phyloP scores from a whole-genome alignment of 2,797 vertebrate genomes.

The Acestrorhynchus altus region DNA sequence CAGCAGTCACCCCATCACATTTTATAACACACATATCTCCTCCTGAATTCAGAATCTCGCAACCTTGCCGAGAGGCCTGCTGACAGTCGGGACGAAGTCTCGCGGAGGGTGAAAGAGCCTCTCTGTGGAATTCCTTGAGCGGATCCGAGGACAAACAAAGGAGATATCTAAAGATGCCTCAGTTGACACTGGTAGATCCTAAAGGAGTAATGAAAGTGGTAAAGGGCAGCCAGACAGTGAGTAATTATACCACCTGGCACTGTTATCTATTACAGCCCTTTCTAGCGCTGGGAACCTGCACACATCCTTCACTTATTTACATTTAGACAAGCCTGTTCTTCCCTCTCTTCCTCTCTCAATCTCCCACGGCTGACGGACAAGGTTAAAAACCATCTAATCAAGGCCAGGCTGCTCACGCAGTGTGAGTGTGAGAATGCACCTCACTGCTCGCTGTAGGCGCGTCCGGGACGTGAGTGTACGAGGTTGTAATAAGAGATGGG shows the following conservation, averaged over 20 bases:
- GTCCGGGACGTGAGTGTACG: background rate
- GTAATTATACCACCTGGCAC: conserved; percentile 74
- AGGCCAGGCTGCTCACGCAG: conserved; percentile 15
- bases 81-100: conserved; percentile 23
- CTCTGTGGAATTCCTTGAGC: background rate
- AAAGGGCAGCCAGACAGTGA: conserved; percentile 74
- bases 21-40: conserved; percentile 15
- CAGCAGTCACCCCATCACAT: background rate
- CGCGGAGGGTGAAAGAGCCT: conserved; percentile 25
- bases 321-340: conserved; percentile 76
- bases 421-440: conserved; percentile 44
- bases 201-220: conserved; percentile 74
- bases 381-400: conserved; percentile 73
- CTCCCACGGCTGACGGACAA: conserved; percentile 56
- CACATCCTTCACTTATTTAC: conserved; percentile 75
- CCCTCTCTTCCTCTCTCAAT: conserved; percentile 49
- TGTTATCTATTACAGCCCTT: conserved; percentile 77
- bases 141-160: conserved; percentile 31
- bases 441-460: background rate
- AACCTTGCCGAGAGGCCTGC: conserved; percentile 3
- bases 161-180: conserved; percentile 50
- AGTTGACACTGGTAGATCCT: conserved; percentile 58
- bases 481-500: conserved; percentile 32
- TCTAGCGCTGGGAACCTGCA: conserved; percentile 59
- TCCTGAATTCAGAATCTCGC: conserved; percentile 27